Percentiles rank a stretch among this genome's conserved stretches.
Evolutionary conservation across 2,888 invertebrate species (phyloP).

Genomic region (Petrophora chlorosata): DNA sequence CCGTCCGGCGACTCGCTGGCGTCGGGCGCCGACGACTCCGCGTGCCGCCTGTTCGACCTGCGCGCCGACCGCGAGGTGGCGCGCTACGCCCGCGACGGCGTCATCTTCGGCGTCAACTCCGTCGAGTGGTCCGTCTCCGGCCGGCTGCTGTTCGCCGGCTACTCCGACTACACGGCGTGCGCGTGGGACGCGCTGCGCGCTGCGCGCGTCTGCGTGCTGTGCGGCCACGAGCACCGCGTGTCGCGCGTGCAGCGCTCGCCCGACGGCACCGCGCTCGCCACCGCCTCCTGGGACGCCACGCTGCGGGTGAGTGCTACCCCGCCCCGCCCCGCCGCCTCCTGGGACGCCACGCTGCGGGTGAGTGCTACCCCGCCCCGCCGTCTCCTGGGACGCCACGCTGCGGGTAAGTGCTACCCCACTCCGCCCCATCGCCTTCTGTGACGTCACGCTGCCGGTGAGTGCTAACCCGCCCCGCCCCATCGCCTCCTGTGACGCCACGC

Average conservation of each 20-base stretch:
- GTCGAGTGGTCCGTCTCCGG: conserved; percentile 99
- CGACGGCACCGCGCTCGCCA: conserved; percentile 98
- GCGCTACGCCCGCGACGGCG: conserved; percentile 97
- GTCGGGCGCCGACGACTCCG: conserved; percentile 95
- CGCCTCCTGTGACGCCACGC: conserved; percentile 93
- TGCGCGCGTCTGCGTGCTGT: conserved; percentile 93
- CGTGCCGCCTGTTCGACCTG: conserved; percentile 98
- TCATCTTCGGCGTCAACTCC: conserved; percentile 98
- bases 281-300: conserved; percentile 95
- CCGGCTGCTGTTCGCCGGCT: conserved; percentile 97
- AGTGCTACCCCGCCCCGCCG: conserved; percentile 85
- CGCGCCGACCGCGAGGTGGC: conserved; percentile 98
- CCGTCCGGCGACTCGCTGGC: conserved; percentile 99
- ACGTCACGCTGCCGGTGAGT: conserved; percentile 84
- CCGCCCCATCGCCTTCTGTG: conserved; percentile 98
- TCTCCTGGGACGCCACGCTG: too few species aligned
- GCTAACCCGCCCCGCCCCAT: conserved; percentile 94
- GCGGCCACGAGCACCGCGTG: conserved; percentile 98
- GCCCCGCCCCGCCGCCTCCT: conserved; percentile 96
- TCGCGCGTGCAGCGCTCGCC: conserved; percentile 96
- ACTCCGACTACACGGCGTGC: conserved; percentile 99
- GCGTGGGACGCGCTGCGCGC: conserved; percentile 99
- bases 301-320: conserved; percentile 89
- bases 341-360: conserved; percentile 87
- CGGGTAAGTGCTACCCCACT: too few species aligned